Conservation (phyloP, 2,113 vertebrate genomes). For the Oreocharis arfaki region DNA sequence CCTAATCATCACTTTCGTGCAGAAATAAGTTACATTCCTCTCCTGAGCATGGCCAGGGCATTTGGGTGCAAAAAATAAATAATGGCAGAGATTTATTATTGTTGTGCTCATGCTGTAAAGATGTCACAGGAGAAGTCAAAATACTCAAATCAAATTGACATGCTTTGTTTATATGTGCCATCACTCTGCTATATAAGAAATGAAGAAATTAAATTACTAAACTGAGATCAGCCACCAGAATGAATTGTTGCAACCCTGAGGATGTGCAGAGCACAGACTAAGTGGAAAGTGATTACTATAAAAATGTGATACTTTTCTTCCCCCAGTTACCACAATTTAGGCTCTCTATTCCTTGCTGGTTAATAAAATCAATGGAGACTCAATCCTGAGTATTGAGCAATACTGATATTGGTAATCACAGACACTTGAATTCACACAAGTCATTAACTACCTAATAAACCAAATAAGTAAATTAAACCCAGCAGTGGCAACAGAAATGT, state of each 20-base stretch:
- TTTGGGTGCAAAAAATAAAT: background rate
- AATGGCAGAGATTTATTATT: background rate
- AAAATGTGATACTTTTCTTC: background rate
- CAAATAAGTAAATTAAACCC: background rate
- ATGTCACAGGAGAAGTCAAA: background rate
- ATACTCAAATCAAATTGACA: background rate
- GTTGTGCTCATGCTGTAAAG: background rate
- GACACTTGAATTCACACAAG: background rate
- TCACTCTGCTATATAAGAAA: background rate
- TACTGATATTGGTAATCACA: background rate
- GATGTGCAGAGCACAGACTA: background rate
- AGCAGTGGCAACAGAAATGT: background rate
- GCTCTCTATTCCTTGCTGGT: background rate
- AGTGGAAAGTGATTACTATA: background rate
- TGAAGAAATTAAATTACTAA: background rate
- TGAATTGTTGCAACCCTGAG: background rate
- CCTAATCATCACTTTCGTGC: background rate
- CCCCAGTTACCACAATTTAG: rapidly evolving
- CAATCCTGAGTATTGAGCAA: background rate
- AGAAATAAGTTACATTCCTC: background rate
- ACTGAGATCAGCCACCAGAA: background rate
- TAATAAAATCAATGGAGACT: background rate
- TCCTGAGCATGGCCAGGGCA: background rate
- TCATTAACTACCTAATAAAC: background rate
- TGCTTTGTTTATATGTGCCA: background rate